Base-by-base conservation (phyloP, 2,888 invertebrate genomes). In the Spisula solida region DNA sequence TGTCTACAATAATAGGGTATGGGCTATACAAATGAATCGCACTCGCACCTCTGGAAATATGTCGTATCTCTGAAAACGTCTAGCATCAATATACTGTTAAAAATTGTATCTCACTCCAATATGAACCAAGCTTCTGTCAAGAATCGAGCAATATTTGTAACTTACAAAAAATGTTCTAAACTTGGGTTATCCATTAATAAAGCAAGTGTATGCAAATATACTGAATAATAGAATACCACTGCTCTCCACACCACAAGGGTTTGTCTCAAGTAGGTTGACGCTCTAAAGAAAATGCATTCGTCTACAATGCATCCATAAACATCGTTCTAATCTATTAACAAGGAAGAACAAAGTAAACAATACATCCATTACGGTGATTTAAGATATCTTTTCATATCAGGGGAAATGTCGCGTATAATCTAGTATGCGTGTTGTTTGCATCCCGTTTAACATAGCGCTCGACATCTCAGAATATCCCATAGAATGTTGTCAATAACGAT, bases 331-430 rank as follows among this genome's bases (percentile, higher is more conserved):
- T 56, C 56, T 56, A 20, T 56, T 66, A 66, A 25, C n/a, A 66
- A 66, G n/a, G 60, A 66, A 66, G 60, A 66, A 25, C 51, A 51
- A 66, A 25, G 25, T 66, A 66, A 66, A 66, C 25, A 66, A 66
- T 10, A 25, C 25, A 66, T 66, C 60, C 60, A 66, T 66, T 66
- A 66, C 25, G 60, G 12, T 25, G 25, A 12, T 66, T 25, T 66
- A 66, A 66, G 60, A 25, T 25, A 10, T 66, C n/a, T 25, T 66
- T n/a, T 66, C 25, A 66, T 66, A 66, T 66, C 60, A 66, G n/a
- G 60, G 60, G 25, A 66, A 41, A 20, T 66, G 60, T 10, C 60
- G 2, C n/a, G 60, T 0, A 8, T 25, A 66, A 25, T 66, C n/a
- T 66, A 66, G 25, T 10, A 66, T 66, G 60, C 60, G 25, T 25